phyloP scores from a whole-genome alignment of 2,888 invertebrate genomes.

The Thecophora atra region DNA sequence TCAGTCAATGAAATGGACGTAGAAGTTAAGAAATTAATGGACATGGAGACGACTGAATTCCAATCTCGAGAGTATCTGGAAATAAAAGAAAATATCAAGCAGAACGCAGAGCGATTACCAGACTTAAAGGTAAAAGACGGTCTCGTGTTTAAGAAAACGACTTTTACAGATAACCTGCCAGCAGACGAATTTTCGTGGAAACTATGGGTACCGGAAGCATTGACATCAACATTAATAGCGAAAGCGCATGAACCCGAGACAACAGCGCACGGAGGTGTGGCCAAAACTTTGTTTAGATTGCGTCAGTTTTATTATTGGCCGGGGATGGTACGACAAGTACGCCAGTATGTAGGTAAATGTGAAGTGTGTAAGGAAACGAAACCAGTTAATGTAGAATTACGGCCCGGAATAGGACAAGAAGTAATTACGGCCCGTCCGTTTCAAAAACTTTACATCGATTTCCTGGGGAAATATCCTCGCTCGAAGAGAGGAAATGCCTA shows the following conservation, averaged over 20 bases:
- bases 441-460: constrained; percentile 42
- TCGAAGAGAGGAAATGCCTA: constrained; percentile 37
- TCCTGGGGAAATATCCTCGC: constrained; percentile 43
- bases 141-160: background rate
- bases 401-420: constrained; percentile 11
- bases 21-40: too few relatives aligned
- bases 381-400: constrained; percentile 1
- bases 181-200: constrained; percentile 5
- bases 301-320: constrained; percentile 14
- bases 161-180: background rate
- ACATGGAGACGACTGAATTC: too few relatives aligned
- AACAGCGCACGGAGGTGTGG: constrained; percentile 34
- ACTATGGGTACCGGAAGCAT: constrained; percentile 11
- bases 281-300: constrained; percentile 35
- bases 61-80: too few relatives aligned
- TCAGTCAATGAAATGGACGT: background rate
- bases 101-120: background rate
- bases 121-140: background rate
- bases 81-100: too few relatives aligned
- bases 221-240: background rate
- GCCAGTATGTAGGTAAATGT: background rate
- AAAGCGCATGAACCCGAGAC: too few relatives aligned
- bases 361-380: constrained; percentile 15
- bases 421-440: constrained; percentile 18
- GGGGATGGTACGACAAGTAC: constrained; percentile 17